These are phyloP conservation scores for Probosciger aterrimus DNA, from an alignment of 2,113 vertebrate genomes.

Conservation along the genomic window DNA sequence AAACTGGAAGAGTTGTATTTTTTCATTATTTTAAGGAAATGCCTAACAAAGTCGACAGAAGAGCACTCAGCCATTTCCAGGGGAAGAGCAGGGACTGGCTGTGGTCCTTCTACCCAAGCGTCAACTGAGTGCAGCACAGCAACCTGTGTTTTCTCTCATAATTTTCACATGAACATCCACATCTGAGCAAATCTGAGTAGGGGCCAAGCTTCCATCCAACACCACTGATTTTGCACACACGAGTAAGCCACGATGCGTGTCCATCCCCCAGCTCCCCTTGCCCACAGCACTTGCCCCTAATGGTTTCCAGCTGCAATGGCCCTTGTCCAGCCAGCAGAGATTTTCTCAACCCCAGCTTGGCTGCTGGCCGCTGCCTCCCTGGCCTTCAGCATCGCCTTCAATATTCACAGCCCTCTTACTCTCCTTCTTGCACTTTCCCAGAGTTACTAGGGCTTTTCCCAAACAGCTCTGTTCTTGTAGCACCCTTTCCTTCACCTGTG, in stretches of 20 bases:
- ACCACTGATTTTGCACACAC: fast-evolving
- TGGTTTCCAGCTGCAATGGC: neutral
- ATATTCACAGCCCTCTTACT: neutral
- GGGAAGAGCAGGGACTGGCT: fast-evolving
- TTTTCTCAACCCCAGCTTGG: neutral
- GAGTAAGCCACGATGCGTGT: fast-evolving
- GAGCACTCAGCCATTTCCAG: neutral
- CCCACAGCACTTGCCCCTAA: neutral
- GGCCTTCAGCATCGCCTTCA: neutral
- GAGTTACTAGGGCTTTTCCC: neutral
- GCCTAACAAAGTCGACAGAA: neutral
- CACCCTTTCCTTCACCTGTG: too few relatives aligned
- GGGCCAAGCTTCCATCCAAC: neutral
- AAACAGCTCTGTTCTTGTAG: neutral
- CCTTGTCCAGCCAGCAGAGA: neutral
- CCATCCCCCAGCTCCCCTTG: neutral
- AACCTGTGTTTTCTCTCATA: neutral
- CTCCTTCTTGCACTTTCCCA: neutral
- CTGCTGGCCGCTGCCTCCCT: neutral
- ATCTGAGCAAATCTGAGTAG: neutral
- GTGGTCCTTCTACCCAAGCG: neutral
- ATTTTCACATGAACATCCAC: neutral
- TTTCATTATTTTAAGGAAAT: neutral
- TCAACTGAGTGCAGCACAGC: neutral
- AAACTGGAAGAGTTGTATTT: neutral